Base-by-base conservation (phyloP, 2,888 invertebrate genomes). In the Ceriagrion tenellum region DNA sequence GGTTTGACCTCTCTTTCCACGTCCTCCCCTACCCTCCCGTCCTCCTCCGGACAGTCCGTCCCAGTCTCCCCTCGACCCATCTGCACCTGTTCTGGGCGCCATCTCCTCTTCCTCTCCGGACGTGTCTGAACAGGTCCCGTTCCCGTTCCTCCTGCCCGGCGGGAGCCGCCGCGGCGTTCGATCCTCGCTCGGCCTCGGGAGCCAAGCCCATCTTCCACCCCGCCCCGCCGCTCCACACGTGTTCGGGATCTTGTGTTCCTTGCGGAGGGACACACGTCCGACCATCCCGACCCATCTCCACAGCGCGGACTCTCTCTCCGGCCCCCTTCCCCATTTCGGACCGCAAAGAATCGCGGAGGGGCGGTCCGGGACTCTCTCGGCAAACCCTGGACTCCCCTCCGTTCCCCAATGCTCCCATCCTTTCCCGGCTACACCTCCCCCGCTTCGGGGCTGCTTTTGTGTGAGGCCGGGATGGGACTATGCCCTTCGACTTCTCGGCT, bases 61-160 rank as follows among this genome's bases (percentile, higher is more conserved):
- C 88, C 26, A 88, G 40, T 88, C 88, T 55, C n/a, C n/a, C 16
- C 89, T n/a, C 89, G 13, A 6, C 35, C 81, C 35, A 81, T 30
- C 81, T 81, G 89, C 89, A 89, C 89, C 89, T 89, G 89, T n/a
- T 88, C 40, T 10, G 55, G 88, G 47, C 89, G 47, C 89, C 55
- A n/a, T 55, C 47, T 16, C 47, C 89, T 55, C 12, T 30, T 13
- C 8, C 89, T 55, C 23, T 35, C 4, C 8, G 55, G 89, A 89
- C 89, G 89, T 89, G 89, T 89, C 55, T 55, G 55, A 89, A 89
- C 89, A 89, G 89, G 89, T 89, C 89, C 55, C 55, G n/a, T 55
- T 55, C 89, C 55, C n/a, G 81, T 35, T 81, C 81, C 81, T 81
- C 81, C 55, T 26, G 20, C 26, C 23, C 55, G 13, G 18, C 55